Evolutionary conservation across 1,140 invertebrate genomes (phyloP).

Genomic region (Drosophila hydei): DNA sequence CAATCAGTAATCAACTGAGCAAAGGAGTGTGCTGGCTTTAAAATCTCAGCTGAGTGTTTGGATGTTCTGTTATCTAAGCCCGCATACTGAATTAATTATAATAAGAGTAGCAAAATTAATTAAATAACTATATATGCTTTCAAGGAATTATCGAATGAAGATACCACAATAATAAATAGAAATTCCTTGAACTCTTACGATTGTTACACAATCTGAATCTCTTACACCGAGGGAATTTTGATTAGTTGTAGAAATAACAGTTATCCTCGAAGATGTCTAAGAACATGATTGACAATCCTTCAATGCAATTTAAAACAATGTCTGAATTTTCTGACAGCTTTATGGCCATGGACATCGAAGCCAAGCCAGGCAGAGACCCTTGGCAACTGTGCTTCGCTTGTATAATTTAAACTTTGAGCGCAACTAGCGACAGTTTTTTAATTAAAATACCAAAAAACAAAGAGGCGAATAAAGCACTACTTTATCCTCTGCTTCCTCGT

Average conservation of each 20-base stretch:
- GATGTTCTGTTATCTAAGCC: too few relatives aligned
- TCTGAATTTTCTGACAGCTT: slow-evolving; percentile 37
- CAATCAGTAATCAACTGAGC: not conserved
- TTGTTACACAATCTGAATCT: too few relatives aligned
- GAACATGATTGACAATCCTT: slow-evolving; percentile 19
- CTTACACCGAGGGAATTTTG: not conserved
- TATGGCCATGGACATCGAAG: slow-evolving; percentile 40
- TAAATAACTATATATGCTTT: too few relatives aligned
- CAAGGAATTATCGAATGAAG: slow-evolving; percentile 13
- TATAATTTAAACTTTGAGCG: slow-evolving; percentile 79
- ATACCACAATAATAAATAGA: not conserved
- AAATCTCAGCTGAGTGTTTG: not conserved
- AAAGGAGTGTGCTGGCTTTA: not conserved
- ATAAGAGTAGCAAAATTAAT: too few relatives aligned
- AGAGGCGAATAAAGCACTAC: slow-evolving; percentile 46
- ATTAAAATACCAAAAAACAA: slow-evolving; percentile 81
- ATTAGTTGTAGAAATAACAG: not conserved
- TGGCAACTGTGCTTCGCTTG: slow-evolving; percentile 54
- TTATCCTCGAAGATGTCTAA: not conserved
- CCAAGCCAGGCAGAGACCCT: slow-evolving; percentile 27
- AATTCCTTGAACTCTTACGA: not conserved
- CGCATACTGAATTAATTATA: too few relatives aligned
- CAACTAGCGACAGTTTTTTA: slow-evolving; percentile 80
- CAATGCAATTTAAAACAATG: slow-evolving; percentile 35
- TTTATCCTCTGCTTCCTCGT: not conserved